These are phyloP conservation scores for Ceratina japonica DNA, from an alignment of 1,140 invertebrate species.

Conservation along the genomic window DNA sequence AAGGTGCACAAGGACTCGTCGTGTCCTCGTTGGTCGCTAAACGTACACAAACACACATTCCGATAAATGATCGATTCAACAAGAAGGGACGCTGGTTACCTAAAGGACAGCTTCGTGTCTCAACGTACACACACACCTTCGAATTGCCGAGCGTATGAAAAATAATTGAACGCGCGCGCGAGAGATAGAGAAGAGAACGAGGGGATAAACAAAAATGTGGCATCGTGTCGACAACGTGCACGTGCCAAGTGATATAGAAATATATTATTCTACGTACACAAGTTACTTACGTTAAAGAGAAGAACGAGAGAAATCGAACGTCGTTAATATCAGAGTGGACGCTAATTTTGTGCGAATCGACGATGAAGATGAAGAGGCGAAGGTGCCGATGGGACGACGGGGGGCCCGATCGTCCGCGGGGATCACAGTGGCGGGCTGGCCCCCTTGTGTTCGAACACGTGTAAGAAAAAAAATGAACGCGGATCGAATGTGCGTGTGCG, in stretches of 20 bases:
- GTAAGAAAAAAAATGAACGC: not conserved
- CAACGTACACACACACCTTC: not conserved
- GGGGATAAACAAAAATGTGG: constrained; percentile 65
- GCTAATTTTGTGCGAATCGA: constrained; percentile 57
- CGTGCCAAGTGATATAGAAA: constrained; percentile 70
- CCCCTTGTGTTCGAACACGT: not conserved
- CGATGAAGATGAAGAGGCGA: constrained; percentile 17
- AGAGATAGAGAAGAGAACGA: constrained; percentile 1
- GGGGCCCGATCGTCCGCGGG: constrained; percentile 23
- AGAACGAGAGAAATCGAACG: constrained; percentile 38
- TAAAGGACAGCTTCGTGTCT: constrained; percentile 38
- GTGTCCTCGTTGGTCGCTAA: constrained; percentile 76
- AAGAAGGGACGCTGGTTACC: constrained; percentile 6
- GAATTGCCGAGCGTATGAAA: not conserved
- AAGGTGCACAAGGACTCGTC: constrained; percentile 66
- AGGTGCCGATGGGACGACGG: constrained; percentile 21
- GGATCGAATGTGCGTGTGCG: not conserved
- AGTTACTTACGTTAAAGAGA: constrained; percentile 34
- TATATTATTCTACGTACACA: constrained; percentile 56
- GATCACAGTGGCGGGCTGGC: constrained; percentile 19
- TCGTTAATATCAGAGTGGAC: constrained; percentile 66
- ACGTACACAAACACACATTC: constrained; percentile 42
- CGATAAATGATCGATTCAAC: not conserved
- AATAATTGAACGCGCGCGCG: constrained; percentile 9
- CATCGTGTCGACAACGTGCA: constrained; percentile 73